phyloP scores from a whole-genome alignment of 1,140 invertebrate species.

The Lepidostoma basale region DNA sequence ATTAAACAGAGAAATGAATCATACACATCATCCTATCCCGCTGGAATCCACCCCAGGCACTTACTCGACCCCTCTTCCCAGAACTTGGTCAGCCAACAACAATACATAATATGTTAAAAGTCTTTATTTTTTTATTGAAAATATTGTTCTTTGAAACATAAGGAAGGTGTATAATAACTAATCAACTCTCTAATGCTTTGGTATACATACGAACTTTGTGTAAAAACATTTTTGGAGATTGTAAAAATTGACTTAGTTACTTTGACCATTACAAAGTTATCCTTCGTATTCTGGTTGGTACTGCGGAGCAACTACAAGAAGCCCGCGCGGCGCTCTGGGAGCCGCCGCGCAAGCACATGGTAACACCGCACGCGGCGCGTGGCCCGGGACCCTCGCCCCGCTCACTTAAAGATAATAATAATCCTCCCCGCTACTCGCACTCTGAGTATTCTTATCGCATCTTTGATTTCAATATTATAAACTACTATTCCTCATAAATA shows the following conservation, averaged over 20 bases:
- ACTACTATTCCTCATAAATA: slow-evolving; percentile 25
- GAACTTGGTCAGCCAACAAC: slow-evolving; percentile 17
- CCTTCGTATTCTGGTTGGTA: not conserved
- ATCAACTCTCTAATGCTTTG: slow-evolving; percentile 24
- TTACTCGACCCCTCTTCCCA: not conserved
- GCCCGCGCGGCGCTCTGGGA: slow-evolving; percentile 22
- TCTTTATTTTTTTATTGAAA: slow-evolving; percentile 13
- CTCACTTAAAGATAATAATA: slow-evolving; percentile 9
- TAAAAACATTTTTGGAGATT: slow-evolving; percentile 30
- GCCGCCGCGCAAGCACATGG: slow-evolving; percentile 1
- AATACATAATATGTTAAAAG: not conserved
- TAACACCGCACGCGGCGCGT: slow-evolving; percentile 22
- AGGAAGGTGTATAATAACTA: slow-evolving; percentile 19
- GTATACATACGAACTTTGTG: slow-evolving; percentile 20
- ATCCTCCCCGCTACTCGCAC: not conserved
- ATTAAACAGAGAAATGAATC: not conserved
- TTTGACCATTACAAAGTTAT: not conserved
- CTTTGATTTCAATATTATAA: slow-evolving; percentile 15
- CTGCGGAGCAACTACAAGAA: not conserved
- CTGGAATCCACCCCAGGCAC: slow-evolving; percentile 8
- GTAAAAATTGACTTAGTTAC: slow-evolving; percentile 31
- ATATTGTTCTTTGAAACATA: slow-evolving; percentile 26
- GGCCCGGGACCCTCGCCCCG: slow-evolving; percentile 1
- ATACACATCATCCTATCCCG: not conserved
- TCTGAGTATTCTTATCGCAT: slow-evolving; percentile 13